Base-by-base conservation (phyloP, 1,140 invertebrate species). In the Drosophila kepulauana region DNA sequence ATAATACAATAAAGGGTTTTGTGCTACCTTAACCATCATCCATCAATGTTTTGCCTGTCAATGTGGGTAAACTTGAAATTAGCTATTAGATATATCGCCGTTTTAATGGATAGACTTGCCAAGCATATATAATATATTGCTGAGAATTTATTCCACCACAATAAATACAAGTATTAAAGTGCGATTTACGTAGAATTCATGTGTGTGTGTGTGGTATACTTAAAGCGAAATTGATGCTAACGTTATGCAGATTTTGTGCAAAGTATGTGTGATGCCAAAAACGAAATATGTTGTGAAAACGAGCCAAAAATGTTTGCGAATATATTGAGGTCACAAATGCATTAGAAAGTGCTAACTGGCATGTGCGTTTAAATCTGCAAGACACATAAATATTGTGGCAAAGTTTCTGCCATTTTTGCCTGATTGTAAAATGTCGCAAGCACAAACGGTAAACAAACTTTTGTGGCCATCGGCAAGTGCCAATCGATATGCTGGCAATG, bases 391-490 rank as follows among this genome's bases (percentile, higher is more conserved):
- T 77, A 75, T 70, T 67, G 69, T 62, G 20, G 57, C 51, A 67
- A 85, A 85, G 62, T 75, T 85, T 35, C 67, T 56, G 58, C 41
- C 33, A 25, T 25, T 25, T 58, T 15, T 35, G 43, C 75, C 75
- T 58, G 70, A 75, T 78, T 74, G 64, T 54, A 63, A 74, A 75
- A 66, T 61, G 62, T 64, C 71, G 28, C 52, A 52, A 52, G 70
- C 38, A 58, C 45, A 8, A 64, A 72, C 68, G 81, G 51, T 84
- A 84, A 84, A 84, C 81, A 81, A 85, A 85, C 49, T 85, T 85
- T 67, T 85, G 78, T 78, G 81, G 81, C 79, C 82, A 78, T 67
- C 70, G 68, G 78, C 52, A 64, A 61, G 43, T 67, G 78, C 73
- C 75, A 81, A 86, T 86, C 78, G 81, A 85, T 85, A 63, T 70